phyloP scores from a whole-genome alignment of 1,140 invertebrate genomes.

The Kradibia gibbosae region DNA sequence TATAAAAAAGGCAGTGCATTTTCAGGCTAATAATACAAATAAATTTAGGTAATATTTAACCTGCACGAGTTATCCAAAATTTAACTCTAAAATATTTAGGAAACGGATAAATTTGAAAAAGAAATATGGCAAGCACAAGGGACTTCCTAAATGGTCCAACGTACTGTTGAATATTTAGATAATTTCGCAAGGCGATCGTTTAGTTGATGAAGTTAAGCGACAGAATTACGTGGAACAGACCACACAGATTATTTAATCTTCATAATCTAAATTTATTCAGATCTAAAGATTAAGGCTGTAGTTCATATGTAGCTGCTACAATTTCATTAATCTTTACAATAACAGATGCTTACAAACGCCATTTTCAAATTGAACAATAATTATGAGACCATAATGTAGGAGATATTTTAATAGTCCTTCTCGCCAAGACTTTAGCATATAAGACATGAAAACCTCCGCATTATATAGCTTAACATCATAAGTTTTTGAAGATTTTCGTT shows the following conservation, averaged over 20 bases:
- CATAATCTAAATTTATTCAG: slow-evolving; percentile 33
- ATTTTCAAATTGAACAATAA: slow-evolving; percentile 30
- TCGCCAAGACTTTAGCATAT: background rate
- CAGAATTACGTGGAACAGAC: background rate
- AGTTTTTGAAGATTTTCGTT: background rate
- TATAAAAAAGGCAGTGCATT: background rate
- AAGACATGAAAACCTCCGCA: background rate
- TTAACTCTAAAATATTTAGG: slow-evolving; percentile 11
- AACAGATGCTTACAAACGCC: background rate
- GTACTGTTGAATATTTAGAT: slow-evolving; percentile 36
- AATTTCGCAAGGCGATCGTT: slow-evolving; percentile 15
- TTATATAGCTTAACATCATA: background rate
- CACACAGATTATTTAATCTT: slow-evolving; percentile 19
- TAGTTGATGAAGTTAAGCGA: slow-evolving; percentile 24
- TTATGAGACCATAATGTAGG: background rate
- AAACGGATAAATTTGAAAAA: background rate
- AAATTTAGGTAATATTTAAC: background rate
- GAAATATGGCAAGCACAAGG: slow-evolving; percentile 6
- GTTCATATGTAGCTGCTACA: background rate
- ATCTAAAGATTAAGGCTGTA: slow-evolving; percentile 28
- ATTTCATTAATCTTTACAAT: slow-evolving; percentile 33
- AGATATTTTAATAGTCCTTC: background rate
- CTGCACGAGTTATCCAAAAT: background rate
- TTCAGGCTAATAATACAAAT: background rate
- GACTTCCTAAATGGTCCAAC: background rate